These are phyloP conservation scores for Caerostris extrusa DNA, from an alignment of 1,140 invertebrate species.

Conservation along the genomic window DNA sequence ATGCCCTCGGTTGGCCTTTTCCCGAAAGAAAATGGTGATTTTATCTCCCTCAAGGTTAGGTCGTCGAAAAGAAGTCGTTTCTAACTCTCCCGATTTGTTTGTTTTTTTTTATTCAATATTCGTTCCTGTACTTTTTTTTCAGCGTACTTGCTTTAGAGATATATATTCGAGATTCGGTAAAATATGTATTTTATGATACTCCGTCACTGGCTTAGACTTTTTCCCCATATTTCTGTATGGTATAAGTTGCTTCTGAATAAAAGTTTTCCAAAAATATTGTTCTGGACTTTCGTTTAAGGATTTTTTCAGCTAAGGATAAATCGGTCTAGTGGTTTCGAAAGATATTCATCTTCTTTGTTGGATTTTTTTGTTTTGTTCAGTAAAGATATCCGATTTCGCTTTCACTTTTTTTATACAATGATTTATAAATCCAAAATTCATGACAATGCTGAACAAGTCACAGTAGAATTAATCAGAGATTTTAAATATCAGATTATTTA, in stretches of 20 bases:
- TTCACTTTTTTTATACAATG: too few species aligned
- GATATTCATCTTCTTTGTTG: too few species aligned
- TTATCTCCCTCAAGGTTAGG: neutral
- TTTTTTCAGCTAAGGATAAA: neutral
- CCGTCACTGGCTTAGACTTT: neutral
- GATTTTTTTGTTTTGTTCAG: too few species aligned
- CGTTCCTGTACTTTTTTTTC: neutral
- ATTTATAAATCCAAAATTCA: too few species aligned
- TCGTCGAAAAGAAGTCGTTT: neutral
- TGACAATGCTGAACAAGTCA: too few species aligned
- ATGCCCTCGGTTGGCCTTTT: neutral
- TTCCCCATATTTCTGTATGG: neutral
- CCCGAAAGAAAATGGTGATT: neutral
- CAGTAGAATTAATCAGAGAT: too few species aligned
- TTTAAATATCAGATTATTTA: too few species aligned
- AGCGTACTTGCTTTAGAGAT: too few species aligned
- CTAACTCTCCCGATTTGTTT: neutral
- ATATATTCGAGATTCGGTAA: neutral
- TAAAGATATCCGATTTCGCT: too few species aligned
- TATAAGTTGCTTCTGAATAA: neutral
- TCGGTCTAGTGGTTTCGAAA: too few species aligned
- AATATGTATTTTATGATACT: neutral
- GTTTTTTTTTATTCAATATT: neutral
- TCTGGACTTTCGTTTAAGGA: neutral
- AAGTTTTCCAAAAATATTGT: neutral